phyloP scores from a whole-genome alignment of 2,888 invertebrate genomes.

The Orchesellides sinensis region DNA sequence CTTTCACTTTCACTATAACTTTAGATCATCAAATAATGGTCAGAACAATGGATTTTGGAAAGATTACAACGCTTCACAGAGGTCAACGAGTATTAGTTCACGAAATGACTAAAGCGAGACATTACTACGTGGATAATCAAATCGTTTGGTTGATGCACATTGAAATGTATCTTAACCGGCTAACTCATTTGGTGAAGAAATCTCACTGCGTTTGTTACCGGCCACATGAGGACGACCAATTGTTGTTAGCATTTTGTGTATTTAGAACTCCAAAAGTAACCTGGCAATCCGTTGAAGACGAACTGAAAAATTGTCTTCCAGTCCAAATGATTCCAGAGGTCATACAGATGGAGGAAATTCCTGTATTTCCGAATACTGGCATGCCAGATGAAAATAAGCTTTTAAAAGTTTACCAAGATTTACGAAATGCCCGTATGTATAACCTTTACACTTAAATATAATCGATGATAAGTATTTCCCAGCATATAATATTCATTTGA shows the following conservation, averaged over 20 bases:
- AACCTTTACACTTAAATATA: too few species aligned
- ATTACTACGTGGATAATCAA: slow-evolving; percentile 37
- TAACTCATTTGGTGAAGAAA: slow-evolving; percentile 15
- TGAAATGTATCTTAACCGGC: slow-evolving; percentile 20
- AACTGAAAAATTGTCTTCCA: slow-evolving; percentile 1
- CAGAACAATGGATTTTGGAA: slow-evolving; percentile 64
- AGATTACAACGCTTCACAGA: slow-evolving; percentile 60
- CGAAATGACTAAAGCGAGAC: slow-evolving; percentile 18
- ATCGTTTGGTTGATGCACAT: slow-evolving; percentile 28
- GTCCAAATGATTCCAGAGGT: slow-evolving; percentile 31
- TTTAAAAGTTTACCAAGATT: slow-evolving; percentile 7
- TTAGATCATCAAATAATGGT: slow-evolving; percentile 51
- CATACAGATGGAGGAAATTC: slow-evolving; percentile 6
- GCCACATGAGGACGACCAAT: slow-evolving; percentile 43
- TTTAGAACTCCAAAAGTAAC: background rate
- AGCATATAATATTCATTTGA: background rate
- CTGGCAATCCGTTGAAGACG: background rate
- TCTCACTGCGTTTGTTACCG: slow-evolving; percentile 35
- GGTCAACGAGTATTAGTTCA: slow-evolving; percentile 46
- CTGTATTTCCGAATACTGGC: background rate
- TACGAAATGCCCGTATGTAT: background rate
- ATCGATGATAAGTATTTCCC: background rate
- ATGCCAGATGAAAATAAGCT: slow-evolving; percentile 25
- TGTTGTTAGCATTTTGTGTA: slow-evolving; percentile 46
- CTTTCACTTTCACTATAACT: too few species aligned